Percentiles rank a stretch among this genome's conserved stretches.
Conservation (phyloP, 2,113 vertebrate genomes). For the Ctenodactylus gundi region DNA sequence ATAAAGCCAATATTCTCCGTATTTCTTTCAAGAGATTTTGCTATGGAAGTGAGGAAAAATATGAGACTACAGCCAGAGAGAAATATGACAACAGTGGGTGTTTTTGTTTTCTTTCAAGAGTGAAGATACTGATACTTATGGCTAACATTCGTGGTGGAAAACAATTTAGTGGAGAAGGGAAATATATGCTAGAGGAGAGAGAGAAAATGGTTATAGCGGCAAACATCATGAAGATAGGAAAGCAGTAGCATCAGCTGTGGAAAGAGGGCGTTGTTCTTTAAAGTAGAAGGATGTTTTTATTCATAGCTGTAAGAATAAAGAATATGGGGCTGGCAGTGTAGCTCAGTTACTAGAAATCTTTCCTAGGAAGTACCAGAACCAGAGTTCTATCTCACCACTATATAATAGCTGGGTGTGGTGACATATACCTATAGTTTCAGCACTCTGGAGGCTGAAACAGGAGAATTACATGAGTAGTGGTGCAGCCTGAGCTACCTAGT, state of each 20-base stretch:
- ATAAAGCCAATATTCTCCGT: neutral
- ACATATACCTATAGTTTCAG: too few relatives aligned
- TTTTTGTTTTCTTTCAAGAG: neutral
- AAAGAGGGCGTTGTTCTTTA: neutral
- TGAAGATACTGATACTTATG: neutral
- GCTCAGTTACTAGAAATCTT: too few relatives aligned
- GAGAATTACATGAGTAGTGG: too few relatives aligned
- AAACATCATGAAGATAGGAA: constrained; percentile 14
- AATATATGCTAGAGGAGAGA: neutral
- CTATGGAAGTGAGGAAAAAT: neutral
- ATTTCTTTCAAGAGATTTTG: neutral
- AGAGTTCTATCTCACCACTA: too few relatives aligned
- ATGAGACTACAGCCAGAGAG: neutral
- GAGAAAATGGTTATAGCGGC: neutral
- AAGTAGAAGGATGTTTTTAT: neutral
- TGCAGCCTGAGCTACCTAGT: too few relatives aligned
- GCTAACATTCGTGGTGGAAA: constrained; percentile 13
- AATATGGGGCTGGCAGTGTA: too few relatives aligned
- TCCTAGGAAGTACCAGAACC: too few relatives aligned
- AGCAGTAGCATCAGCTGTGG: neutral
- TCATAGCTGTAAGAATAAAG: neutral
- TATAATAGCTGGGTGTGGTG: too few relatives aligned
- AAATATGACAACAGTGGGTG: neutral
- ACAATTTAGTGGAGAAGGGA: neutral
- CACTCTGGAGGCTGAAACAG: too few relatives aligned